phyloP scores from a whole-genome alignment of 2,797 vertebrate genomes.

The Taeniopygia guttata region DNA sequence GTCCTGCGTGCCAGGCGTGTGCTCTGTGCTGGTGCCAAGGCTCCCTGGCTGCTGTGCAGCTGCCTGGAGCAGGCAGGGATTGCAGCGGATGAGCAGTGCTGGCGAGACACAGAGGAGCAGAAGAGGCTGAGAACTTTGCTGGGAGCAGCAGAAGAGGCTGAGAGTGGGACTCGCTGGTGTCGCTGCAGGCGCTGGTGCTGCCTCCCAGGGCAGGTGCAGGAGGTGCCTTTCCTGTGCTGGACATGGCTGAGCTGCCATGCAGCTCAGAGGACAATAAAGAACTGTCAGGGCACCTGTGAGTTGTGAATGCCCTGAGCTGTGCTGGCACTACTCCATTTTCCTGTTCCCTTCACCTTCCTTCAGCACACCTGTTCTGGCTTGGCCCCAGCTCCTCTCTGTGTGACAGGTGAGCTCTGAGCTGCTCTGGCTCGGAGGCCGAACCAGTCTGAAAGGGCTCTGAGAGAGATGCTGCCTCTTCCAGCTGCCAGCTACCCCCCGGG shows the following conservation, averaged over 20 bases:
- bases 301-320: neutral
- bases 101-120: neutral
- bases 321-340: neutral
- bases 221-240: neutral
- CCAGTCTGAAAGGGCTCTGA: accelerated
- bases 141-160: neutral
- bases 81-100: neutral
- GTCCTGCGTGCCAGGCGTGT: accelerated
- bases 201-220: neutral
- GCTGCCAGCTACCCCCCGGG: neutral
- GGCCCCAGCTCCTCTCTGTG: neutral
- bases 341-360: neutral
- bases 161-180: neutral
- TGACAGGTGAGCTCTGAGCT: neutral
- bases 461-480: neutral
- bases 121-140: neutral
- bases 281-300: neutral
- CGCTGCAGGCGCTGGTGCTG: neutral
- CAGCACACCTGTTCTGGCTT: neutral
- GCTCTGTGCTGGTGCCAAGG: neutral
- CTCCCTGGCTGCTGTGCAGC: neutral
- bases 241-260: slow-evolving; percentile 5
- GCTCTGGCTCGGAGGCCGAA: neutral
- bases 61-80: neutral
- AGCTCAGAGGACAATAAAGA: slow-evolving; percentile 56